Percentiles rank a stretch among this genome's conserved stretches.
Conservation (phyloP, 2,113 vertebrate species). For the Rhodinocichla rosea region DNA sequence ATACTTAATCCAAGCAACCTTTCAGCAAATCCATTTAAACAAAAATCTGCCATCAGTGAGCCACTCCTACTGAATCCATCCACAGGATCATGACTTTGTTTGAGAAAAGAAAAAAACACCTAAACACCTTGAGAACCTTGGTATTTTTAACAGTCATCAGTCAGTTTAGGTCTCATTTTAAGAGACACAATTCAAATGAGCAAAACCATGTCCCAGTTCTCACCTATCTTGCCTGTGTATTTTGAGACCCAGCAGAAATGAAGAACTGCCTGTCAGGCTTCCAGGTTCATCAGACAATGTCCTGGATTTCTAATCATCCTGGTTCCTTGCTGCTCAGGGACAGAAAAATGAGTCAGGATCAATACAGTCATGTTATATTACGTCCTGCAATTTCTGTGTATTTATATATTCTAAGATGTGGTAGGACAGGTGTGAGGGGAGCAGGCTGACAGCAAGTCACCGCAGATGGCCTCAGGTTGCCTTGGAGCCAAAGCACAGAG, state of each 20-base stretch:
- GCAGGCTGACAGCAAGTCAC: neutral
- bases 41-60: neutral
- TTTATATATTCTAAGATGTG: neutral
- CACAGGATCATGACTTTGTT: neutral
- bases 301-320: neutral
- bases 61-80: neutral
- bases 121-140: neutral
- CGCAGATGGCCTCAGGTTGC: neutral
- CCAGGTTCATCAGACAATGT: neutral
- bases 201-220: neutral
- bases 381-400: neutral
- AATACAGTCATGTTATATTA: neutral
- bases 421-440: neutral
- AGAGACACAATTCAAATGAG: neutral
- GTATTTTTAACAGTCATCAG: neutral
- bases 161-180: neutral
- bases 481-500: neutral
- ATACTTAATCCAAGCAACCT: constrained; percentile 27
- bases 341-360: neutral
- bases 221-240: neutral
- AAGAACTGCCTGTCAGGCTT: neutral
- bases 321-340: neutral
- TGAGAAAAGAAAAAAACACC: neutral
- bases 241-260: neutral
- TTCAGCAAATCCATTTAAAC: constrained; percentile 17